Evolutionary conservation across 2,888 invertebrate genomes (phyloP).

Genomic region (Andrena marginata): DNA sequence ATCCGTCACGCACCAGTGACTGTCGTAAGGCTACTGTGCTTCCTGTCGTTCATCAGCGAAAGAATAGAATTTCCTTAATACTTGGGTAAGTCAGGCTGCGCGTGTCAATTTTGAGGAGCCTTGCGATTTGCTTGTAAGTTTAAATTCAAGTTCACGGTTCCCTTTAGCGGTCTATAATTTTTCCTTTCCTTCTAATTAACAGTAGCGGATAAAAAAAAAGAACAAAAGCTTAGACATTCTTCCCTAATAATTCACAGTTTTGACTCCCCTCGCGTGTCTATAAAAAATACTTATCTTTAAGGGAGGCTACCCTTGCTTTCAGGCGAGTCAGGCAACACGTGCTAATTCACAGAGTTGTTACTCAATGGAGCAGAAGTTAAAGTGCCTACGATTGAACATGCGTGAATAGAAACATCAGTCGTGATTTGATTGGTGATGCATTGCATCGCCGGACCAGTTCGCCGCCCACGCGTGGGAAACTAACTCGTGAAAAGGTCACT

Average conservation of each 20-base stretch:
- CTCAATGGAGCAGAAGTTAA: background rate
- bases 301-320: background rate
- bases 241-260: too few species aligned
- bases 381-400: background rate
- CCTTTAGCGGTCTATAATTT: too few species aligned
- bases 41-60: background rate
- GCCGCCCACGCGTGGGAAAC: slow-evolving; percentile 67
- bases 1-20: slow-evolving; percentile 43
- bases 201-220: too few species aligned
- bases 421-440: slow-evolving; percentile 11
- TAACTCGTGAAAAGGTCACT: slow-evolving; percentile 47
- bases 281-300: too few species aligned
- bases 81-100: slow-evolving; percentile 3
- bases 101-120: background rate
- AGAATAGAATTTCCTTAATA: background rate
- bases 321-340: background rate
- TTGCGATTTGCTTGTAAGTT: too few species aligned
- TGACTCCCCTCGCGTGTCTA: too few species aligned
- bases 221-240: too few species aligned
- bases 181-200: too few species aligned
- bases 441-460: slow-evolving; percentile 42
- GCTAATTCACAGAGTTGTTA: background rate
- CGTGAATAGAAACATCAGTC: background rate
- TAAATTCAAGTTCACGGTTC: too few species aligned
- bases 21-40: slow-evolving; percentile 7